Conservation (phyloP, 1,140 invertebrate species). For the Solenopsis invicta region DNA sequence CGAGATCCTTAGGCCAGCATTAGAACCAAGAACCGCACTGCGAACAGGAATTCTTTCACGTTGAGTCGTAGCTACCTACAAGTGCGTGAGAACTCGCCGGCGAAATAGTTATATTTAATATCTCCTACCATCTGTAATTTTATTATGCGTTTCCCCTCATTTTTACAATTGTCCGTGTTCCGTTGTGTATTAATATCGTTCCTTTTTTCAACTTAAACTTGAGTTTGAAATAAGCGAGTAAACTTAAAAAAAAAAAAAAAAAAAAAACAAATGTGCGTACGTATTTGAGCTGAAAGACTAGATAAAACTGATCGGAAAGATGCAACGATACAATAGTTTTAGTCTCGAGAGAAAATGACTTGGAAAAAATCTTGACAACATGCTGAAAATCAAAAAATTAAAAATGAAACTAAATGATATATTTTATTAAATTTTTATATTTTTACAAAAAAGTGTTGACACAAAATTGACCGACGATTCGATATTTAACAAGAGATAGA, state of each 20-base stretch:
- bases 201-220: not conserved
- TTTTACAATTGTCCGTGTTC: constrained; percentile 1
- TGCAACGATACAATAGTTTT: not conserved
- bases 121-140: constrained; percentile 31
- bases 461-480: not conserved
- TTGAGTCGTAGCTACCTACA: constrained; percentile 42
- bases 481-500: not conserved
- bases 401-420: not conserved
- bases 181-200: not conserved
- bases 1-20: constrained; percentile 54
- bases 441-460: not conserved
- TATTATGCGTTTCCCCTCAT: constrained; percentile 22
- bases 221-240: not conserved
- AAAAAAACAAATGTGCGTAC: not conserved
- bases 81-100: constrained; percentile 24
- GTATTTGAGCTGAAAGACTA: not conserved
- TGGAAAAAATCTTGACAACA: not conserved
- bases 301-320: not conserved
- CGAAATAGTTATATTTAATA: constrained; percentile 47
- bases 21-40: constrained; percentile 48
- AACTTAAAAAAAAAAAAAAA: constrained; percentile 13
- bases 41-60: constrained; percentile 59
- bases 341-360: not conserved
- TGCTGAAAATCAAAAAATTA: not conserved
- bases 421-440: not conserved